A percentile compares a stretch with the other conserved stretches of the same genome.
Evolutionary conservation across 92 coral and sea anemone species (phyloP).

Genomic region (Palythoa grandiflora): DNA sequence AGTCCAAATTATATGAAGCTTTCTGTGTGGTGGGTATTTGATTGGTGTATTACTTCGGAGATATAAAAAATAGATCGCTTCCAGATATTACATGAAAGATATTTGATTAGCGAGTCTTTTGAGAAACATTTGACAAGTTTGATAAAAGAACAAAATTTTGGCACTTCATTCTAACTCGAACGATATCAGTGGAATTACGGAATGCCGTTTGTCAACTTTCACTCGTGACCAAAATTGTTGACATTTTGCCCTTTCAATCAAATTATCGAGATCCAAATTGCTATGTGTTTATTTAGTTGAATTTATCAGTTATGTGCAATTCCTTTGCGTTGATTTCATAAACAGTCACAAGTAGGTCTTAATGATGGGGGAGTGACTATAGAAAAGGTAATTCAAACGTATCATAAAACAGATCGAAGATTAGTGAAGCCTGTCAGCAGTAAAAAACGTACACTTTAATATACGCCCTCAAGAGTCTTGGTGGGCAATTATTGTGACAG

Average conservation of each 20-base stretch:
- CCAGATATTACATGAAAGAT: background rate
- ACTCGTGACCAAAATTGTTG: background rate
- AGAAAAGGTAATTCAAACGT: background rate
- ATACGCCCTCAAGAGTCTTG: background rate
- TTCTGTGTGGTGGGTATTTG: background rate
- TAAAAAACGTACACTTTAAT: no score
- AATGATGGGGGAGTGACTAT: background rate
- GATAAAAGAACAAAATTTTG: conserved; percentile 18
- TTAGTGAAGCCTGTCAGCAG: background rate
- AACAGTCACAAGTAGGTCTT: background rate
- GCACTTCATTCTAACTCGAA: background rate
- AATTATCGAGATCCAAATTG: background rate
- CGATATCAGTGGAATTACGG: background rate
- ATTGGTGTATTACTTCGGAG: background rate
- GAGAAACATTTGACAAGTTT: conserved; percentile 11
- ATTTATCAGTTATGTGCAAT: background rate
- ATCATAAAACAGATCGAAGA: background rate
- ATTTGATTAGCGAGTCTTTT: background rate
- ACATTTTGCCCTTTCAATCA: background rate
- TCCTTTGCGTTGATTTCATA: background rate
- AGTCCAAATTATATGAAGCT: conserved; percentile 1
- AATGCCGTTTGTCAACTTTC: background rate
- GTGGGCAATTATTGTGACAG: background rate
- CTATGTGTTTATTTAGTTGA: background rate
- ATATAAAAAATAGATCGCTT: background rate